These are phyloP conservation scores for Piezodorus guildinii DNA, from an alignment of 1,140 invertebrate genomes.

Conservation along the genomic window DNA sequence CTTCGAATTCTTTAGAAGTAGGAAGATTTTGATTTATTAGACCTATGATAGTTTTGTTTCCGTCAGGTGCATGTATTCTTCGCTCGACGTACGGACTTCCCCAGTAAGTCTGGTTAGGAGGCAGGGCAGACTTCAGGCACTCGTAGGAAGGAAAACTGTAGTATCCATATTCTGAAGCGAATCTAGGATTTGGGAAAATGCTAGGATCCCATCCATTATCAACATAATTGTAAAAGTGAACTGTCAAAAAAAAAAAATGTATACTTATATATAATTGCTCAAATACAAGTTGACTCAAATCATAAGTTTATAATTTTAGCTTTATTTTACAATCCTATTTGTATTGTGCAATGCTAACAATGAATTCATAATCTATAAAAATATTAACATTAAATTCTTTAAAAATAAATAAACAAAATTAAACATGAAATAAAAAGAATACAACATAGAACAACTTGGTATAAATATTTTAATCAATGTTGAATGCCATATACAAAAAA, in stretches of 20 bases:
- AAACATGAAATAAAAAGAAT: too few relatives aligned
- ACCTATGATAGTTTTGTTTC: conserved; percentile 45
- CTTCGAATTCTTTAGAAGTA: conserved; percentile 33
- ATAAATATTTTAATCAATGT: too few relatives aligned
- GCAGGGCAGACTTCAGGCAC: conserved; percentile 45
- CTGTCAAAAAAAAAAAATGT: conserved; percentile 37
- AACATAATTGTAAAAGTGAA: conserved; percentile 87
- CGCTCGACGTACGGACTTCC: conserved; percentile 52
- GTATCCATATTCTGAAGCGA: conserved; percentile 91
- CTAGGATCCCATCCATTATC: conserved; percentile 66
- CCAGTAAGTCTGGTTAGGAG: conserved; percentile 46
- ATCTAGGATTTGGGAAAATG: conserved; percentile 67
- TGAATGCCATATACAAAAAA: too few relatives aligned
- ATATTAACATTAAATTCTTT: too few relatives aligned
- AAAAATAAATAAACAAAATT: too few relatives aligned
- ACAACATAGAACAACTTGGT: too few relatives aligned
- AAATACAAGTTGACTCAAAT: too few relatives aligned
- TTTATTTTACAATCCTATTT: too few relatives aligned
- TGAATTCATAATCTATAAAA: too few relatives aligned
- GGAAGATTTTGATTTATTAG: conserved; percentile 24
- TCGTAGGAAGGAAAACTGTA: conserved; percentile 70
- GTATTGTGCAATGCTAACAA: too few relatives aligned
- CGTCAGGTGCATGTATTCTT: conserved; percentile 70
- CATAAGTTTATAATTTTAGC: too few relatives aligned
- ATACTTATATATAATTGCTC: not conserved